phyloP scores from a whole-genome alignment of 2,113 vertebrate genomes.

The Leucopternis melanops region DNA sequence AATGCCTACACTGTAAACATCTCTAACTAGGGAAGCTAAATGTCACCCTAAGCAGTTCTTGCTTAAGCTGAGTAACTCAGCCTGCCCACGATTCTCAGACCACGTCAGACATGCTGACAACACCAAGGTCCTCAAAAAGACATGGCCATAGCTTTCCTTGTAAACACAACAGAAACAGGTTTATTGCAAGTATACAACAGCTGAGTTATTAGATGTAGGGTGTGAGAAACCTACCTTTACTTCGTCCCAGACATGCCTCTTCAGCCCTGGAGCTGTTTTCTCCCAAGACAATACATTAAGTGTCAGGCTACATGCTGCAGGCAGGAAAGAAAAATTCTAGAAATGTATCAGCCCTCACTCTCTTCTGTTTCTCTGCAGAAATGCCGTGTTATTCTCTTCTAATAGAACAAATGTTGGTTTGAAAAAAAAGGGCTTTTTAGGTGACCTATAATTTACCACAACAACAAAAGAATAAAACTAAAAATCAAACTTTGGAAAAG shows the following conservation, averaged over 20 bases:
- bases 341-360: background rate
- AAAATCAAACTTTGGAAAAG: background rate
- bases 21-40: background rate
- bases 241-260: background rate
- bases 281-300: background rate
- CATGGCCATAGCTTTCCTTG: background rate
- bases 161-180: background rate
- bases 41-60: background rate
- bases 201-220: background rate
- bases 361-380: background rate
- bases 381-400: background rate
- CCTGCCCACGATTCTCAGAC: background rate
- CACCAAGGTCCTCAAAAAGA: background rate
- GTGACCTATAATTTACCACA: background rate
- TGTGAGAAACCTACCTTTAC: background rate
- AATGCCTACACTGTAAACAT: background rate
- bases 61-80: background rate
- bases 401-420: background rate
- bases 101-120: background rate
- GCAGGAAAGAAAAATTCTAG: background rate
- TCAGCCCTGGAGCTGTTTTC: background rate
- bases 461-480: background rate
- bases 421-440: fast-evolving
- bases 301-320: background rate
- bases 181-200: background rate